Conservation (phyloP, 1,140 invertebrate genomes). For the Bemisia tabaci region DNA sequence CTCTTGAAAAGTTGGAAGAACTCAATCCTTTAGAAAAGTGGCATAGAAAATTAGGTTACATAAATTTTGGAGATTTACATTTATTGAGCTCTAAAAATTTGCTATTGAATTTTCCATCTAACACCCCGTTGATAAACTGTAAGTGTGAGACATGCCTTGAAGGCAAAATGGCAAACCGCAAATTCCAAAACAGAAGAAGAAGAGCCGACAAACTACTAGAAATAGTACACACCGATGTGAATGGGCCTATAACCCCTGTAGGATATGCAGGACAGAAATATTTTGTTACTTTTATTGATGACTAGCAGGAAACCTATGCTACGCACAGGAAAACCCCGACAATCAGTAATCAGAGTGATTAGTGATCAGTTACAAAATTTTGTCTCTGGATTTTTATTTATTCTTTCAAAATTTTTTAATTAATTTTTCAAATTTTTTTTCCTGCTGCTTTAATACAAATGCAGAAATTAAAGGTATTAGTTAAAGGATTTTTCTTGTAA, state of each 20-base stretch:
- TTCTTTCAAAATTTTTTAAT: constrained; percentile 8
- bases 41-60: constrained; percentile 5
- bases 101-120: neutral
- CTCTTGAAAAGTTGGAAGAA: too few relatives aligned
- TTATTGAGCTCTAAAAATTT: neutral
- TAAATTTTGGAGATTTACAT: constrained; percentile 1
- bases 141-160: constrained; percentile 4
- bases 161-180: constrained; percentile 3
- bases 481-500: constrained; percentile 4
- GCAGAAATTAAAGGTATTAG: constrained; percentile 8
- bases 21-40: too few relatives aligned
- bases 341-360: too few relatives aligned
- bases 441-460: constrained; percentile 5
- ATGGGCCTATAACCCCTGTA: constrained; percentile 3
- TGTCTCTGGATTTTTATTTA: too few relatives aligned
- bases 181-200: constrained; percentile 1
- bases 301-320: too few relatives aligned
- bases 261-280: constrained; percentile 5
- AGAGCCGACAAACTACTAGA: constrained; percentile 5
- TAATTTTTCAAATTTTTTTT: constrained; percentile 10
- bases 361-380: too few relatives aligned
- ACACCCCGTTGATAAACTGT: too few relatives aligned
- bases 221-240: too few relatives aligned
- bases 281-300: constrained; percentile 14
- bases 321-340: too few relatives aligned